A percentile compares a stretch with the other conserved stretches of the same genome.
Evolutionary conservation across 2,113 vertebrate genomes (phyloP).

Genomic region (Pica pica): DNA sequence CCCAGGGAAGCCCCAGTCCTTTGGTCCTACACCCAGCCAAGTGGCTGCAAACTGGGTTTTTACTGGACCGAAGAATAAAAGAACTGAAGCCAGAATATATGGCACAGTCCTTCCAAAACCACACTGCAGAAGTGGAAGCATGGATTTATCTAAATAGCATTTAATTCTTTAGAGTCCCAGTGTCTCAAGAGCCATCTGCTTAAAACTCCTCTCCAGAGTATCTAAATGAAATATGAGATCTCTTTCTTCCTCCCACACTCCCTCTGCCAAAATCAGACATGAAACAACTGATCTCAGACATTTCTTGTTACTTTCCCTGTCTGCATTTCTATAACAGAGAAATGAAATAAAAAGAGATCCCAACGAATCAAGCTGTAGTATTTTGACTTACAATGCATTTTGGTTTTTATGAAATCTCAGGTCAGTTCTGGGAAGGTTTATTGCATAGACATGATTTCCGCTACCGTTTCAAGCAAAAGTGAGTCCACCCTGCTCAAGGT

Average conservation of each 20-base stretch:
- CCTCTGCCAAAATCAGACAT: conserved; percentile 23
- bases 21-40: neutral
- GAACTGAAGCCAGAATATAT: neutral
- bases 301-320: neutral
- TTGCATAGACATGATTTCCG: neutral
- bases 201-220: conserved; percentile 61
- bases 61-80: neutral
- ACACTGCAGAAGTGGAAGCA: conserved; percentile 27
- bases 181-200: conserved; percentile 54
- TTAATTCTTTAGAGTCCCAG: neutral
- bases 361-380: conserved; percentile 17
- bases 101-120: neutral
- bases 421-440: neutral
- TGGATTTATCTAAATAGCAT: conserved; percentile 42
- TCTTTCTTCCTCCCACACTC: conserved; percentile 34
- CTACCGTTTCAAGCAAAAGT: neutral
- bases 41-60: neutral
- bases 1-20: neutral
- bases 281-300: neutral
- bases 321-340: neutral
- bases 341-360: neutral
- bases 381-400: conserved; percentile 1
- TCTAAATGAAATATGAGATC: conserved; percentile 61
- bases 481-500: neutral
- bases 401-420: neutral